phyloP scores from a whole-genome alignment of 1,140 invertebrate genomes.

The Batillaria attramentaria region DNA sequence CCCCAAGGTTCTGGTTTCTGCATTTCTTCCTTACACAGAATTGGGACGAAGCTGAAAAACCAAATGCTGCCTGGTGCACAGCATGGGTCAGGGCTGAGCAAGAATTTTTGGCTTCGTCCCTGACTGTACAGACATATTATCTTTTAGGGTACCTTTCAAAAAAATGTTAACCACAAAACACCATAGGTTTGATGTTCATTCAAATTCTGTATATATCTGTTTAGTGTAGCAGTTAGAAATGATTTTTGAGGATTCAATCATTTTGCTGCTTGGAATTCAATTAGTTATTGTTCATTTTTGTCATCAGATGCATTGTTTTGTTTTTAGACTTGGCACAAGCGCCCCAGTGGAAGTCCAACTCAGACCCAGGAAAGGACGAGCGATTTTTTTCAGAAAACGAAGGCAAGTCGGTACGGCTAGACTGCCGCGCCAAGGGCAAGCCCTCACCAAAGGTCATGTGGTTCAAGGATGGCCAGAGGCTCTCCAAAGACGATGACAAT shows the following conservation, averaged over 20 bases:
- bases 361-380: slow-evolving; percentile 27
- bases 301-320: not conserved
- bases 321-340: not conserved
- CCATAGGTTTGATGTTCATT: not conserved
- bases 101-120: too few species aligned
- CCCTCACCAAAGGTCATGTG: slow-evolving; percentile 33
- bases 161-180: not conserved
- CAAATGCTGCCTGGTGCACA: too few species aligned
- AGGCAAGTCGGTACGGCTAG: slow-evolving; percentile 16
- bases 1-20: too few species aligned
- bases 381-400: not conserved
- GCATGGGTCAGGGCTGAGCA: too few species aligned
- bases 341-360: slow-evolving; percentile 32
- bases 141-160: not conserved
- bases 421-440: slow-evolving; percentile 34
- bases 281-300: not conserved
- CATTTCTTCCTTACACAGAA: too few species aligned
- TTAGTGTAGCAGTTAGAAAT: not conserved
- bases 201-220: not conserved
- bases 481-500: not conserved
- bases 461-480: slow-evolving; percentile 28
- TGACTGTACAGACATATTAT: too few species aligned
- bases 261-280: too few species aligned
- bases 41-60: too few species aligned
- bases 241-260: not conserved